phyloP scores from a whole-genome alignment of 2,888 invertebrate species.

The Carabus problematicus region DNA sequence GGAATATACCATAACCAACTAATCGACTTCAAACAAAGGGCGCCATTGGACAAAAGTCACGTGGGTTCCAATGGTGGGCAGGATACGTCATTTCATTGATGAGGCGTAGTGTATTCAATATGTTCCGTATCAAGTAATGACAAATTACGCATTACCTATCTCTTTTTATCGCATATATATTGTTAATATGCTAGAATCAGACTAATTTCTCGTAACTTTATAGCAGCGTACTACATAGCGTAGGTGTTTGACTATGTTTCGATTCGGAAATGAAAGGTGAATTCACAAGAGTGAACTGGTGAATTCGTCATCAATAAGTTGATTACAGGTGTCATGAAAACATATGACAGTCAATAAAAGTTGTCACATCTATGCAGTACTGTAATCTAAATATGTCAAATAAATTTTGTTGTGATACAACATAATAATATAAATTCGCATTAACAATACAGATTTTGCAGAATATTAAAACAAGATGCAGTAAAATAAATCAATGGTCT shows the following conservation, averaged over 20 bases:
- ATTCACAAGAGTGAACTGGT: slow-evolving; percentile 2
- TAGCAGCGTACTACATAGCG: slow-evolving; percentile 1
- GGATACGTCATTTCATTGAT: slow-evolving; percentile 65
- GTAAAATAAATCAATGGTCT: neutral
- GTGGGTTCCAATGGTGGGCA: slow-evolving; percentile 57
- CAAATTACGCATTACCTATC: neutral
- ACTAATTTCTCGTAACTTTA: neutral
- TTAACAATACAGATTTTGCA: too few species aligned
- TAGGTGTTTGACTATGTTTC: neutral
- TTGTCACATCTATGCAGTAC: too few species aligned
- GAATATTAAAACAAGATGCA: too few species aligned
- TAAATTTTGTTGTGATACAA: too few species aligned
- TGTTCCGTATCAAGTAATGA: slow-evolving; percentile 15
- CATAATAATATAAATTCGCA: neutral
- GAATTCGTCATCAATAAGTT: slow-evolving; percentile 4
- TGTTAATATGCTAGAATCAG: neutral
- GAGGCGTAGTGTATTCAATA: slow-evolving; percentile 43
- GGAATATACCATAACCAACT: slow-evolving; percentile 40
- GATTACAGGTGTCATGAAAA: too few species aligned
- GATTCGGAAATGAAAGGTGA: neutral
- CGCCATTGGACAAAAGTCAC: slow-evolving; percentile 58
- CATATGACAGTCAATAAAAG: too few species aligned
- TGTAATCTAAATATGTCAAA: too few species aligned
- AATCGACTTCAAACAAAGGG: slow-evolving; percentile 46
- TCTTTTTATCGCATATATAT: slow-evolving; percentile 7